Evolutionary conservation across 2,113 vertebrate genomes (phyloP), one percentile per base, ranked within the genome.

Genomic region (Rafetus swinhoei): DNA sequence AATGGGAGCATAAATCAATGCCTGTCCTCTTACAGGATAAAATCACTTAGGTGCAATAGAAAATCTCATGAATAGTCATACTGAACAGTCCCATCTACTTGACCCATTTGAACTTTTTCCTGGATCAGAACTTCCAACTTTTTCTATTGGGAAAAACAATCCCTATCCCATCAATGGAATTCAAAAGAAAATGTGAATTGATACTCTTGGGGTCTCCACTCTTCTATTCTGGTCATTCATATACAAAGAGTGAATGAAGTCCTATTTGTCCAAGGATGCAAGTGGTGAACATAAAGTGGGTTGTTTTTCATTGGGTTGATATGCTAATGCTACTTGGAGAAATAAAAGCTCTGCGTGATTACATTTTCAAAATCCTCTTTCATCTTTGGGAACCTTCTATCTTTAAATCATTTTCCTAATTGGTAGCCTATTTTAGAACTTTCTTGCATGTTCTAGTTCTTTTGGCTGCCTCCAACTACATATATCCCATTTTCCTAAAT

Each of bases 401-500:
- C 29, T 32, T 86, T 54, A n/a, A 95, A 18, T 1, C 1, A 76
- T 81, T 77, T 86, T 80, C 3, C 50, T 72, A 4, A 29, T 81
- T 84, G 11, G 8, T 77, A 54, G 3, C 4, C 6, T 69, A 45
- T 82, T 69, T 80, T 35, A 29, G 77, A 25, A 77, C 11, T 1
- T 87, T 93, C n/a, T 87, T 86, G 4, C 32, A 35, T 0, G 0
- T 72, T n/a, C 27, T n/a, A 77, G 93, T 57, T 3, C 35, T 90
- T 59, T 72, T 95, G 27, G 27, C 3, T 27, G 27, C 65, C 15
- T 54, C 32, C 27, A 27, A 9, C 76, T 45, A 32, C 4, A 13
- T 77, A 14, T 80, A 53, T 45, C 2, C 7, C 22, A 27, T 60
- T 83, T 91, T 92, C 79, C n/a, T 81, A 69, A 88, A 92, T 65